These are phyloP conservation scores for Microplitis mediator DNA, from an alignment of 1,140 invertebrate species.

Conservation along the genomic window DNA sequence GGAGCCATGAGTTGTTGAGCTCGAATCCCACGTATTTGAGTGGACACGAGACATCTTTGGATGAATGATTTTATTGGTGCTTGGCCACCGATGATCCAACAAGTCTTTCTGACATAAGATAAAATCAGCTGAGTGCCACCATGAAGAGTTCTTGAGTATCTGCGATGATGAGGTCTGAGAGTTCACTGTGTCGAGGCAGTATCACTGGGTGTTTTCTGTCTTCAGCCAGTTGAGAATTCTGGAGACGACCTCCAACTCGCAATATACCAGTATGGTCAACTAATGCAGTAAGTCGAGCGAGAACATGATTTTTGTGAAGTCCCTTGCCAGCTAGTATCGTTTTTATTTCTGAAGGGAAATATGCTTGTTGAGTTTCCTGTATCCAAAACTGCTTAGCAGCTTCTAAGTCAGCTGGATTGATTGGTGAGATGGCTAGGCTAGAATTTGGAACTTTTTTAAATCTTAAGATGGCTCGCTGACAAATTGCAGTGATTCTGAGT, in stretches of 20 bases:
- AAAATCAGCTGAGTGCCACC: too few species aligned
- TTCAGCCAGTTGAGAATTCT: too few species aligned
- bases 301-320: too few species aligned
- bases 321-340: too few species aligned
- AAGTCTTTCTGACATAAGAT: too few species aligned
- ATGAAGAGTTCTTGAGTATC: too few species aligned
- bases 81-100: conserved; percentile 23
- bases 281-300: too few species aligned
- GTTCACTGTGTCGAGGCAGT: neutral
- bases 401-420: neutral
- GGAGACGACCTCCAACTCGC: too few species aligned
- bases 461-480: neutral
- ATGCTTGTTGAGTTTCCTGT: neutral
- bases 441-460: neutral
- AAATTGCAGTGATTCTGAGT: neutral
- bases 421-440: neutral
- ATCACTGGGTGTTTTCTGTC: neutral
- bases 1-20: neutral
- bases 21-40: neutral
- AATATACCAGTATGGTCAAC: too few species aligned
- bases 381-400: conserved; percentile 4
- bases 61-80: neutral
- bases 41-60: neutral
- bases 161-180: too few species aligned
- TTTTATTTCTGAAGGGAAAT: neutral